A percentile compares a stretch with the other conserved stretches of the same genome.
Conservation (phyloP, 2,888 invertebrate genomes). For the Drosophila diplacantha region DNA sequence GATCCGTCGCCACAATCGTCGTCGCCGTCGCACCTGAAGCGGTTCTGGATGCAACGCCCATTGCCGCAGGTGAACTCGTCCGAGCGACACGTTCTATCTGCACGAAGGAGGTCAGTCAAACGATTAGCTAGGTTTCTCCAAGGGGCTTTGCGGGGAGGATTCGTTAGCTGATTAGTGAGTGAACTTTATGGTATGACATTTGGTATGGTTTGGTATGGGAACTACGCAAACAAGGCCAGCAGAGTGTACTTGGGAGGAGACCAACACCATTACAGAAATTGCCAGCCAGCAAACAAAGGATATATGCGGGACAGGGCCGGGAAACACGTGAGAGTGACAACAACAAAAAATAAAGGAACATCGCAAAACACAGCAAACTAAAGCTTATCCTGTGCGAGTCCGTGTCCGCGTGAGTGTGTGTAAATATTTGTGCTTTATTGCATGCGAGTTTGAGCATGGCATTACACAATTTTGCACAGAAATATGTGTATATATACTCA, state of each 20-base stretch:
- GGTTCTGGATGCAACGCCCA: conserved; percentile 90
- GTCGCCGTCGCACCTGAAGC: conserved; percentile 92
- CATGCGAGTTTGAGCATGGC: conserved; percentile 45
- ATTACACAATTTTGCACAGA: conserved; percentile 37
- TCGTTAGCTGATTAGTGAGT: conserved; percentile 34
- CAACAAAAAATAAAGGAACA: conserved; percentile 38
- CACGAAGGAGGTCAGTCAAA: conserved; percentile 13
- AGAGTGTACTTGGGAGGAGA: conserved; percentile 18
- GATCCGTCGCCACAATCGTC: conserved; percentile 91
- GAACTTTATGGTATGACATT: conserved; percentile 4
- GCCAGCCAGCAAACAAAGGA: conserved; percentile 33
- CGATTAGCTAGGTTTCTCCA: conserved; percentile 18
- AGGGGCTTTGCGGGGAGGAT: conserved; percentile 27
- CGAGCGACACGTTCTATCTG: conserved; percentile 93
- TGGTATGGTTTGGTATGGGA: neutral
- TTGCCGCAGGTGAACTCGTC: conserved; percentile 96
- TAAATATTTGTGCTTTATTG: conserved; percentile 66
- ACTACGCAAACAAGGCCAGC: conserved; percentile 2
- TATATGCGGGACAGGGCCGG: conserved; percentile 3
- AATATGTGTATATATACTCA: conserved; percentile 43
- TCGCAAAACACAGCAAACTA: conserved; percentile 34
- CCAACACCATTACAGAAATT: conserved; percentile 67
- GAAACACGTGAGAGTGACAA: conserved; percentile 46
- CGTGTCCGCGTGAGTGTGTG: conserved; percentile 18
- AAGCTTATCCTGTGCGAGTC: conserved; percentile 35